phyloP scores from a whole-genome alignment of 2,888 invertebrate genomes.

The Pachycephus smyrnensis region DNA sequence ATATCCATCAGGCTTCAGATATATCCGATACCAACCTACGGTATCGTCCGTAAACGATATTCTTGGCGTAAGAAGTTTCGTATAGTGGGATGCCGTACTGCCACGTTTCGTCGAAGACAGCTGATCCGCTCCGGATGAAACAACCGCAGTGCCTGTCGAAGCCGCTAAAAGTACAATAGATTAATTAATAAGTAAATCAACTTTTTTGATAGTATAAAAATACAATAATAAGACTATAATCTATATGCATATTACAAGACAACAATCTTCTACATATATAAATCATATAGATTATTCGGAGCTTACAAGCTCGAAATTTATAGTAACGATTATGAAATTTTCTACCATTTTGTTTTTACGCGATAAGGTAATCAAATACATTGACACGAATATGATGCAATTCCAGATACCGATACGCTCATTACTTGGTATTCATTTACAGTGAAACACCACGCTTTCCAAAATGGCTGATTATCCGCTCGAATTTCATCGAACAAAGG shows the following conservation, averaged over 20 bases:
- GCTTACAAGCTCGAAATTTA: background rate
- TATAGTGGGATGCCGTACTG: conserved; percentile 47
- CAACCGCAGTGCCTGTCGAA: conserved; percentile 43
- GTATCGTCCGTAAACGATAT: conserved; percentile 66
- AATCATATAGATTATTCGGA: no score
- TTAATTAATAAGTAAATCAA: background rate
- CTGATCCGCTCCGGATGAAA: conserved; percentile 40
- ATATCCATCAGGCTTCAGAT: background rate
- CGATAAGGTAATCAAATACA: no score
- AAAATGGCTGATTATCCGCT: background rate
- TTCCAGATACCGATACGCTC: no score
- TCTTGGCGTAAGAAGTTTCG: conserved; percentile 58
- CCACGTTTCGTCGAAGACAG: conserved; percentile 45
- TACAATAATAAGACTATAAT: background rate
- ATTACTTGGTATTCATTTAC: background rate
- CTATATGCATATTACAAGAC: background rate
- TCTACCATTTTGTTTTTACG: no score
- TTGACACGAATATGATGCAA: no score
- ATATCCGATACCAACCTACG: conserved; percentile 51
- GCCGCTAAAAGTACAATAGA: conserved; percentile 35
- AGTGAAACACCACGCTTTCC: background rate
- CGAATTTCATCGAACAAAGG: background rate
- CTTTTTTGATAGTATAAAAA: background rate
- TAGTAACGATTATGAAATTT: background rate
- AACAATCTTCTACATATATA: no score